Conservation (phyloP, 2,113 vertebrate genomes). For the Falco punctatus region DNA sequence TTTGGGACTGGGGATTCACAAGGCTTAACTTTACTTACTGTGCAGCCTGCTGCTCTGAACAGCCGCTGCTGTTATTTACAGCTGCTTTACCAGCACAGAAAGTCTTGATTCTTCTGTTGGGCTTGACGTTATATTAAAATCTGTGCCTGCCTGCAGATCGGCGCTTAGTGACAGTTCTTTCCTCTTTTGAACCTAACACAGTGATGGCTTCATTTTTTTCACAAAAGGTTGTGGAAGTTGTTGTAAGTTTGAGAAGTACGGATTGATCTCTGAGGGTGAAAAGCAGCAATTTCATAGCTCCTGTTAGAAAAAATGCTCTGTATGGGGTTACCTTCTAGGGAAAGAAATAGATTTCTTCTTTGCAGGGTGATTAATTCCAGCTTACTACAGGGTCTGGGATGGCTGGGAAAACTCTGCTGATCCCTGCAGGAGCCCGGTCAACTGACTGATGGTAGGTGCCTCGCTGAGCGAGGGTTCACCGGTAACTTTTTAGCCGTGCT, state of each 20-base stretch:
- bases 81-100: neutral
- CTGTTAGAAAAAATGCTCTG: neutral
- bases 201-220: neutral
- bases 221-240: neutral
- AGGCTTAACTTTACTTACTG: neutral
- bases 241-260: neutral
- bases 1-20: neutral
- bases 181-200: neutral
- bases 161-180: neutral
- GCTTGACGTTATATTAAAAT: neutral
- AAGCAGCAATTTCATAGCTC: neutral
- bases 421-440: neutral
- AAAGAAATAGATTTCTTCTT: neutral
- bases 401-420: neutral
- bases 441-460: neutral
- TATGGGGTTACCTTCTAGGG: neutral
- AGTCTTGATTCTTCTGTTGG: neutral
- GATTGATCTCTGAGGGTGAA: neutral
- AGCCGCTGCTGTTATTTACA: neutral
- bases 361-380: neutral
- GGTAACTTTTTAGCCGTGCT: neutral
- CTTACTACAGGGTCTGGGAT: neutral
- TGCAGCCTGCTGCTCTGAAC: neutral
- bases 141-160: neutral
- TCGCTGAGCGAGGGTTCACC: neutral